Percentiles rank a stretch among this genome's conserved stretches.
Evolutionary conservation across 2,888 invertebrate species (phyloP).

Genomic region (Drosophila conformis): DNA sequence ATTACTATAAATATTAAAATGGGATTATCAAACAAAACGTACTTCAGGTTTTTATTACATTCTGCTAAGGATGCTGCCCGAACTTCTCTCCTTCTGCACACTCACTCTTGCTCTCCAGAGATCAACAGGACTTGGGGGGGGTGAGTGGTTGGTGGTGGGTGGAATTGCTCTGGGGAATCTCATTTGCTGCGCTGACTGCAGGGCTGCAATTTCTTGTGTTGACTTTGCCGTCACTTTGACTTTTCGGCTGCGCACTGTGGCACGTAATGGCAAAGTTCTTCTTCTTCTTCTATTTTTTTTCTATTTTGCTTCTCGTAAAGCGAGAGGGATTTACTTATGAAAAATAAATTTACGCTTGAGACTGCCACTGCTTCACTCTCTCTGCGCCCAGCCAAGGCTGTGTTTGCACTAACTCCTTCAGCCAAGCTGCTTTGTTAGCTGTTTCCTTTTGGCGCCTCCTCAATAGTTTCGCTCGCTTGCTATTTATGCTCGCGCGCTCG

Average conservation of each 20-base stretch:
- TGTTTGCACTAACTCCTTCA: neutral
- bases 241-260: conserved; percentile 58
- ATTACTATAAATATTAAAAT: conserved; percentile 79
- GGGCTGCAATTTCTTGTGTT: conserved; percentile 70
- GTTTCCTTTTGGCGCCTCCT: conserved; percentile 48
- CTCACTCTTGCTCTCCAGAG: conserved; percentile 19
- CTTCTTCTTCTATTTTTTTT: neutral
- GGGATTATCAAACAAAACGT: conserved; percentile 76
- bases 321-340: conserved; percentile 70
- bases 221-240: conserved; percentile 71
- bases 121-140: conserved; percentile 22
- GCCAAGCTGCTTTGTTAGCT: conserved; percentile 38
- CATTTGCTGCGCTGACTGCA: conserved; percentile 53
- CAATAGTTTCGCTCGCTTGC: conserved; percentile 67
- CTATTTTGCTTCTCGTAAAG: conserved; percentile 4
- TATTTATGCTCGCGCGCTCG: conserved; percentile 69
- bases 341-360: conserved; percentile 67
- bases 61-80: conserved; percentile 46
- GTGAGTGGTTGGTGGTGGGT: neutral
- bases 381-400: neutral
- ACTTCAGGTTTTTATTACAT: conserved; percentile 75
- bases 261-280: conserved; percentile 65
- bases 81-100: conserved; percentile 23
- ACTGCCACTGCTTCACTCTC: conserved; percentile 1
- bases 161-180: conserved; percentile 27